Conservation (phyloP, 2,113 vertebrate species). For the Potamarius usumacintae region DNA sequence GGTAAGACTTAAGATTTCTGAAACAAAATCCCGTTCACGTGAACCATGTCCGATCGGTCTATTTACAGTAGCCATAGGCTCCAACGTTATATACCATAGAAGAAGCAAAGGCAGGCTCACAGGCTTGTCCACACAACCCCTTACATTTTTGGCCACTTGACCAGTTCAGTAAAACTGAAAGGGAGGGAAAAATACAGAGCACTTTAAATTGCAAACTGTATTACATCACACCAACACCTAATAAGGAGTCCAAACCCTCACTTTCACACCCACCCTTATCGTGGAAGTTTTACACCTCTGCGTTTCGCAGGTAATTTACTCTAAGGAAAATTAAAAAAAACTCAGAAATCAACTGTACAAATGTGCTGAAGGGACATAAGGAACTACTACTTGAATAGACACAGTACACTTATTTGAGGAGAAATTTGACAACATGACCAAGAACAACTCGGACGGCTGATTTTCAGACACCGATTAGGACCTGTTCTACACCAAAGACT, state of each 20-base stretch:
- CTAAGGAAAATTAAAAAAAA: slow-evolving; percentile 33
- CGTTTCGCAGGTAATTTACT: slow-evolving; percentile 25
- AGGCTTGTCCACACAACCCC: slow-evolving; percentile 63
- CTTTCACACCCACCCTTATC: slow-evolving; percentile 43
- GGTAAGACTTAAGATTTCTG: slow-evolving; percentile 86
- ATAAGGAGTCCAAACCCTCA: slow-evolving; percentile 34
- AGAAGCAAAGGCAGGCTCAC: slow-evolving; percentile 57
- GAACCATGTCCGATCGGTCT: slow-evolving; percentile 81
- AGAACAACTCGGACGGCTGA: not conserved
- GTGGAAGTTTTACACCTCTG: slow-evolving; percentile 35
- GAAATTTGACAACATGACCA: slow-evolving; percentile 16
- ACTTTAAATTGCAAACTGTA: slow-evolving; percentile 58
- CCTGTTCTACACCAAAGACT: not conserved
- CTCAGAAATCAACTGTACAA: slow-evolving; percentile 46
- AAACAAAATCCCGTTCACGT: slow-evolving; percentile 94
- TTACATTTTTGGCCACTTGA: slow-evolving; percentile 63
- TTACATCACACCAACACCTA: slow-evolving; percentile 43
- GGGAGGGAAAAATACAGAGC: slow-evolving; percentile 56
- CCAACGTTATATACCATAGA: slow-evolving; percentile 62
- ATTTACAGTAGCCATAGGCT: slow-evolving; percentile 73
- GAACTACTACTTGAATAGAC: slow-evolving; percentile 32
- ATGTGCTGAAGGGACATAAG: slow-evolving; percentile 4
- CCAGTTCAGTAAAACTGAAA: slow-evolving; percentile 62
- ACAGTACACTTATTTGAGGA: not conserved
- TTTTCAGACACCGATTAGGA: not conserved